These are phyloP conservation scores for Aurelia aurita complex sp. Pacific DNA, from an alignment of 30 jellyfish, hydroid and myxozoan genomes.

Conservation along the genomic window DNA sequence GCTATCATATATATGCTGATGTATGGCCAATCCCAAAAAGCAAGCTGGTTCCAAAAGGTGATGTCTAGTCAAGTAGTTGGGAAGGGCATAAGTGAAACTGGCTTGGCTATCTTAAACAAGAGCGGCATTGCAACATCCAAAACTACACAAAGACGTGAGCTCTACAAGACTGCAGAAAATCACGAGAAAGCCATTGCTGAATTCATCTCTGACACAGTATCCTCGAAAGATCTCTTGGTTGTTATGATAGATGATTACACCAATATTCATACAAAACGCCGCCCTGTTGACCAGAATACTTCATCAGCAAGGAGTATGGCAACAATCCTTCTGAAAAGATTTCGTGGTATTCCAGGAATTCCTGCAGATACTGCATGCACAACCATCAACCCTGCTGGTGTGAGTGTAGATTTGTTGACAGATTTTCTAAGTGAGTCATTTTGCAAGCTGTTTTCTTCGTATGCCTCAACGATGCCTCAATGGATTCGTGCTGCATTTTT, in stretches of 20 bases:
- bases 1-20: neutral
- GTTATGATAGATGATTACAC: slow-evolving; percentile 12
- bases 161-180: neutral
- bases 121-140: slow-evolving; percentile 1
- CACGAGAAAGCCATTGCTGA: neutral
- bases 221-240: neutral
- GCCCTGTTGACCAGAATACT: neutral
- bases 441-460: neutral
- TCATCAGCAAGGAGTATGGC: slow-evolving; percentile 3
- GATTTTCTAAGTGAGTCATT: neutral
- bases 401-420: neutral
- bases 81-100: slow-evolving; percentile 18
- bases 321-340: slow-evolving; percentile 1
- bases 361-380: neutral
- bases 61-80: neutral
- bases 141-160: neutral
- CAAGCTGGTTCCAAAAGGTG: neutral
- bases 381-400: neutral
- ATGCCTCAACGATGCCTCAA: too few species aligned
- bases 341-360: neutral
- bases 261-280: slow-evolving; percentile 6
- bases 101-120: slow-evolving; percentile 7
- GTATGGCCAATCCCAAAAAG: neutral
- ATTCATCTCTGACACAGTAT: neutral
- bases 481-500: too few species aligned